Base-by-base conservation (phyloP, 2,113 vertebrate genomes). In the Microcebus ravelobensis region DNA sequence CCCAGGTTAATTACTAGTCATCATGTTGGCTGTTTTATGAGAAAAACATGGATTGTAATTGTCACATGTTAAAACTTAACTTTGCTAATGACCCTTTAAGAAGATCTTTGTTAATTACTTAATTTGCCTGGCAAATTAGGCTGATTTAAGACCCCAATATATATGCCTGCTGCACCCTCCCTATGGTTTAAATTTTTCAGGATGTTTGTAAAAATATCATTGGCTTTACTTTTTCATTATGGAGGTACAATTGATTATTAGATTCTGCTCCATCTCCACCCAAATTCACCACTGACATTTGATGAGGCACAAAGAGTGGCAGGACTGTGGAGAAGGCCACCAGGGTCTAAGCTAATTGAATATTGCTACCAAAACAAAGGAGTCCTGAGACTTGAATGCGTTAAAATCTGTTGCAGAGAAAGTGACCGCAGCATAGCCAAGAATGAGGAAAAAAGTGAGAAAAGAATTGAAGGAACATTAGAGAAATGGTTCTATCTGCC, bases 91-190 rank as follows among this genome's bases (percentile, higher is more conserved):
- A 76, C 2, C 18, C 34, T 96, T 95, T 83, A 90, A 86, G 52
- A 91, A 82, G 42, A 71, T 63, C 31, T 48, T 84, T 91, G 55
- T 79, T 96, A 97, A 95, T 94, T 89, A 71, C 8, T 34, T 85
- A 92, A 97, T 93, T 94, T 94, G 34, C 83, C 86, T 91, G 39
- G 79, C 14, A 96, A 93, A 97, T 89, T 86, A 90, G 82, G 39
- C 65, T 95, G 77, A 96, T 92, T 94, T 95, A 97, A 80, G 73
- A 70, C 13, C 34, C 6, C 63, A 89, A 57, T 81, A 95, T 93
- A 57, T 81, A 95, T 93, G n/a, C 50, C 34, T 91, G 55, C 18
- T 67, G 39, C 15, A 29, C 23, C 45, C 21, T 79, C n/a, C 45
- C 1, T 93, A n/a, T 39, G 42, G 27, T 89, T 94, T 83, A 86